These are phyloP conservation scores for Rhadina sibilatrix DNA, from an alignment of 2,113 vertebrate genomes.

Conservation along the genomic window DNA sequence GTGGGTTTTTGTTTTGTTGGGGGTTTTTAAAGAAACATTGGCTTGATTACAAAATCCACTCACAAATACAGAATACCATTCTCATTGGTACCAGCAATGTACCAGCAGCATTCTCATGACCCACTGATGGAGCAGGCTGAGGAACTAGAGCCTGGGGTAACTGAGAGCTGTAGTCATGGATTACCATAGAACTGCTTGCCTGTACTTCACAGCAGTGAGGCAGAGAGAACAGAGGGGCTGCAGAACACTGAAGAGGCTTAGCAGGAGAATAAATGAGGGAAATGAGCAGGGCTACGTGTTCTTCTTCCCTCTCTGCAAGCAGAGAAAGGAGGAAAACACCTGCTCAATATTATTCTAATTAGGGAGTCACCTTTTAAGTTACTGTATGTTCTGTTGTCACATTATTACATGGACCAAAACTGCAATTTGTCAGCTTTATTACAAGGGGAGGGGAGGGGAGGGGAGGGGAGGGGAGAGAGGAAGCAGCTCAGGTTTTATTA, in stretches of 20 bases:
- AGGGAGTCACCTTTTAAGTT: not conserved
- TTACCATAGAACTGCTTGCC: not conserved
- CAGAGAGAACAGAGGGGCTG: not conserved
- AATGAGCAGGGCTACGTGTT: not conserved
- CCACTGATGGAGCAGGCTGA: not conserved
- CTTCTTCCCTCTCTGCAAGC: not conserved
- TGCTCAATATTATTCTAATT: not conserved
- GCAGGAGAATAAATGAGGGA: not conserved
- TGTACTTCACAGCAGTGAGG: not conserved
- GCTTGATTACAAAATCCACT: not conserved
- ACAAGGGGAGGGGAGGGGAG: too few relatives aligned
- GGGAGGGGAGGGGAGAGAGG: not conserved
- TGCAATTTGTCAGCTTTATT: not conserved
- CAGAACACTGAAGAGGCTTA: not conserved
- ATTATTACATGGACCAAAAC: not conserved
- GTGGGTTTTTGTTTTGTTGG: not conserved
- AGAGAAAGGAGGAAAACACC: not conserved
- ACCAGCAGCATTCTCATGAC: not conserved
- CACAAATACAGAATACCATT: not conserved
- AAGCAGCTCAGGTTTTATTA: not conserved
- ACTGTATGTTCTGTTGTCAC: not conserved
- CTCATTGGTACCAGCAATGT: too few relatives aligned
- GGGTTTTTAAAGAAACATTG: not conserved
- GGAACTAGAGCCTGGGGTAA: not conserved
- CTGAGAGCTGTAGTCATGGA: not conserved